phyloP scores from a whole-genome alignment of 2,113 vertebrate species.

The Mungos mungo region DNA sequence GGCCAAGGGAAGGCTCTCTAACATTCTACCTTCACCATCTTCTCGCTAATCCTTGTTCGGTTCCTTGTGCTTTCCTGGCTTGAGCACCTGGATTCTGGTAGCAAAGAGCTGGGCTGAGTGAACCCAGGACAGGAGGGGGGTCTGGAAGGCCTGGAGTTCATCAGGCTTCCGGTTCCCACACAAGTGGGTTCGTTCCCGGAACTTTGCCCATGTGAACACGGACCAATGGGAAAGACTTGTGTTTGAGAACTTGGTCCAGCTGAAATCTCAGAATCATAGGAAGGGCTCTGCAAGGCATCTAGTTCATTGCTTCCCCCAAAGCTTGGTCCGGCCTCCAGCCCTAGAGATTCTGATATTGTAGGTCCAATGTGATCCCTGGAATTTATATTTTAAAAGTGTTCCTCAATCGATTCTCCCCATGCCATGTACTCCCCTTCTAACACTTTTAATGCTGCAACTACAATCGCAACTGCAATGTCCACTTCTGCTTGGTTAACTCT shows the following conservation, averaged over 20 bases:
- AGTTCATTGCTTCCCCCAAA: background rate
- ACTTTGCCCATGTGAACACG: fast-evolving
- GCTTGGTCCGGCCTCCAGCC: background rate
- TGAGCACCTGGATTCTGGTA: background rate
- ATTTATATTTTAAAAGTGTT: background rate
- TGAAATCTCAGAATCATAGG: background rate
- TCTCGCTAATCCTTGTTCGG: background rate
- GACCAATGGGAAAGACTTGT: background rate
- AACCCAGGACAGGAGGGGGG: fast-evolving
- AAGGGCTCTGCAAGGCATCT: background rate
- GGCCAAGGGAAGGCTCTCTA: background rate
- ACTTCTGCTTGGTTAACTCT: background rate
- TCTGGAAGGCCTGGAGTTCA: too few species aligned
- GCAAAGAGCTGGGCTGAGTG: background rate
- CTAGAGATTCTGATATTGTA: background rate
- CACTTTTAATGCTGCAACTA: background rate
- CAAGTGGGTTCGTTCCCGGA: background rate
- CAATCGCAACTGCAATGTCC: background rate
- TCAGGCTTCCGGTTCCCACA: background rate
- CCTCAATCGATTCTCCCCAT: background rate
- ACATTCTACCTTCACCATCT: background rate
- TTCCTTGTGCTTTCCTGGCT: background rate
- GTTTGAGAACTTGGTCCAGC: background rate
- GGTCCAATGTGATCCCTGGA: background rate
- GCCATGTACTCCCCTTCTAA: background rate